Evolutionary conservation across 1,140 invertebrate genomes (phyloP), one percentile per base, ranked within the genome.

Genomic region (Paralvinella palmiformis): DNA sequence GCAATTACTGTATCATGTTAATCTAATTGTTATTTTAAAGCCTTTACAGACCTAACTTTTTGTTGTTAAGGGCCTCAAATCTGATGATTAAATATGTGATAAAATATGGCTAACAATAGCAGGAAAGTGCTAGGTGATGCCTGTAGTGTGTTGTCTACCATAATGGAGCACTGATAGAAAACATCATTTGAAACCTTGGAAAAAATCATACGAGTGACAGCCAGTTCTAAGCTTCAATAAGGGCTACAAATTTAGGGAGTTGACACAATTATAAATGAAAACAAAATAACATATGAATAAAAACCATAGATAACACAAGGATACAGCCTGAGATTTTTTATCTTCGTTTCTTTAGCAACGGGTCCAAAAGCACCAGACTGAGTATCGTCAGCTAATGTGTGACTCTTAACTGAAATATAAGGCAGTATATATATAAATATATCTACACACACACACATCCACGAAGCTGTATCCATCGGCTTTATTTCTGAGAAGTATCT

Each of bases 361-460:
- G 78, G 75, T 27, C 79, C 79, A 72, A 73, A 80, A 13, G 76
- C 75, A 24, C 76, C 77, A 31, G 72, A 69, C n/a, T 70, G 68
- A 0, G 69, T 67, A 61, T 80, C 77, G 68, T 78, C 77, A 36
- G 67, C 65, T 35, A 80, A 64, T 7, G 76, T 73, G 31, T 71
- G 35, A 20, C 71, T 74, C 3, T 67, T 67, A 55, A 73, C 75
- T 75, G 66, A 33, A 71, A 71, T 59, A 3, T 62, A 65, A 56
- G 37, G 56, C 41, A 37, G 15, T 20, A 57, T 15, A 58, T 53
- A 48, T 56, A 35, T 20, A 6, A 20, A 10, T 22, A 13, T 22
- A 48, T 48, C 20, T 48, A 22, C 20, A 4, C 20, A 48, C 27
- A n/a, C 20, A 7, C 17, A 48, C 37, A 44, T 44, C 37, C 37